Conservation (phyloP, 2,113 vertebrate genomes). For the Catharus bicknelli region DNA sequence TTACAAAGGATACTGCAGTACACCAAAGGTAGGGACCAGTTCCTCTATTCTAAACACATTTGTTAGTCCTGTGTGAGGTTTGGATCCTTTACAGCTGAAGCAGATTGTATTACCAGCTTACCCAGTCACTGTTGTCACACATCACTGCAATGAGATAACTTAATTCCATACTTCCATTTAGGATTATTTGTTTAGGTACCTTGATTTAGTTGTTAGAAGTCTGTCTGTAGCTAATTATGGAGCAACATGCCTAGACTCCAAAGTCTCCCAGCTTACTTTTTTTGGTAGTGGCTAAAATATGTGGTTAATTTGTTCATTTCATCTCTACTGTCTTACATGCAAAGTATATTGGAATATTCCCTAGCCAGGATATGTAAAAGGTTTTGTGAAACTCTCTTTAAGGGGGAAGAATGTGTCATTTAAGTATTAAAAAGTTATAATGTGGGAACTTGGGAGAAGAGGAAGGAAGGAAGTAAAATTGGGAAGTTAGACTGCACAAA, state of each 20-base stretch:
- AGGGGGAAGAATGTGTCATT: neutral
- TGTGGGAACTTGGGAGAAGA: neutral
- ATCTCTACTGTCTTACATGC: neutral
- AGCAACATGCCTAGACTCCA: neutral
- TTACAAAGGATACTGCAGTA: constrained; percentile 92
- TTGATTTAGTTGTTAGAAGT: neutral
- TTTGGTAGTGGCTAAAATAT: neutral
- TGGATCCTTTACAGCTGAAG: neutral
- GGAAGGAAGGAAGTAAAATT: neutral
- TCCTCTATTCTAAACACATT: neutral
- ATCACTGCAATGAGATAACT: neutral
- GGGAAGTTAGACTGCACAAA: neutral
- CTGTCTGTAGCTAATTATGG: neutral
- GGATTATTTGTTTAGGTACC: neutral
- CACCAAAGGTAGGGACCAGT: constrained; percentile 83
- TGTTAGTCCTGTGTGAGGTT: neutral
- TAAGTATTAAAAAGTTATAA: neutral
- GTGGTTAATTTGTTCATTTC: neutral
- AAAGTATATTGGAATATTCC: neutral
- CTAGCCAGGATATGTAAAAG: neutral
- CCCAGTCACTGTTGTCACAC: neutral
- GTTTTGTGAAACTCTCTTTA: neutral
- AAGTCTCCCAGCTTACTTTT: neutral
- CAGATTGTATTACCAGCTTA: neutral
- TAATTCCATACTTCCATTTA: neutral